Evolutionary conservation across 2,888 invertebrate genomes (phyloP).

Genomic region (Epistrophella euchroma): DNA sequence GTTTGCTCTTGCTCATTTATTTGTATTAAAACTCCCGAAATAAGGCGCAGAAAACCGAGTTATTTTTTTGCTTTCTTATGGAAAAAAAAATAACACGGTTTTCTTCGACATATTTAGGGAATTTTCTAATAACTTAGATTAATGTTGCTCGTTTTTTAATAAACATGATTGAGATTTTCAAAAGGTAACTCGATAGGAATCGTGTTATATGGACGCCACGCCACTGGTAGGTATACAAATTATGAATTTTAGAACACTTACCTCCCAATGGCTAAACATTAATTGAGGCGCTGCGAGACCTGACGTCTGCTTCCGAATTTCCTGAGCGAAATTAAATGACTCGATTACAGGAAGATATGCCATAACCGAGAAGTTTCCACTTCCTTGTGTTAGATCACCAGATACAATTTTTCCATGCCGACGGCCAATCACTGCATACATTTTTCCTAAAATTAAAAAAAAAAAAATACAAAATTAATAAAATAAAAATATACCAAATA

Average conservation of each 20-base stretch:
- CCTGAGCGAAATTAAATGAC: slow-evolving; percentile 97
- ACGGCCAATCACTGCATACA: slow-evolving; percentile 95
- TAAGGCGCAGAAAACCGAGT: no score
- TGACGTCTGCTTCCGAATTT: slow-evolving; percentile 97
- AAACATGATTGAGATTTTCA: no score
- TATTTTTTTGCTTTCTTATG: no score
- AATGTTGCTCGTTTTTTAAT: no score
- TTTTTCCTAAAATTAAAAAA: slow-evolving; percentile 87
- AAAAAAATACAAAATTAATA: slow-evolving; percentile 29
- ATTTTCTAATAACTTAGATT: no score
- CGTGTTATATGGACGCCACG: no score
- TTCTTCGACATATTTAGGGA: no score
- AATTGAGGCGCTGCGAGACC: slow-evolving; percentile 98
- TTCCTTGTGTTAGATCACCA: slow-evolving; percentile 96
- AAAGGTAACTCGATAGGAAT: no score
- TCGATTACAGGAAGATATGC: slow-evolving; percentile 98
- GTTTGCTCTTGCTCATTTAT: no score
- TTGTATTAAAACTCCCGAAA: no score
- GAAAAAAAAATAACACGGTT: no score
- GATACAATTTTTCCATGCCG: slow-evolving; percentile 94
- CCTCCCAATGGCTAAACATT: slow-evolving; percentile 99
- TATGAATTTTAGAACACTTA: slow-evolving; percentile 83
- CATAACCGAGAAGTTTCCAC: slow-evolving; percentile 94
- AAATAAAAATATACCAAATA: slow-evolving; percentile 21
- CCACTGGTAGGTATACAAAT: no score